Base-by-base conservation (phyloP, 2,797 vertebrate genomes). In the Mormyrops attenuatus region DNA sequence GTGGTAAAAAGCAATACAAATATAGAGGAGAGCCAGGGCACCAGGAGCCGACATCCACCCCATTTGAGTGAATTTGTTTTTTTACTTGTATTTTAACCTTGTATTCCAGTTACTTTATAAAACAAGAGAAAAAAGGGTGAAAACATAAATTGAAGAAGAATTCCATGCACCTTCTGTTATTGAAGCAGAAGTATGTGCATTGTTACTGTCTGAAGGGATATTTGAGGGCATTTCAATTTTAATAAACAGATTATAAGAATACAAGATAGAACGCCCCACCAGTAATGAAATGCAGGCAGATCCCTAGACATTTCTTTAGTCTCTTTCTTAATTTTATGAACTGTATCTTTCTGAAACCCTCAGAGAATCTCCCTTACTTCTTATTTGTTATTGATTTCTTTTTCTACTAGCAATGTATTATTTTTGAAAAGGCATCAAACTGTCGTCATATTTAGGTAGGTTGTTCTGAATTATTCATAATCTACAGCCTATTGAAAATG, bases 301-400 rank as follows among this genome's bases (percentile, higher is more conserved):
- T 98, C 97, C 96, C 97, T 90, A 91, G 97, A 94, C 94, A 93
- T 94, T 96, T 96, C 17, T 94, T 93, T 94, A 94, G 94, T 96
- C 94, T 92, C 94, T 95, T 96, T 97, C 97, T 97, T 96, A 98
- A 99, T 98, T 98, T 97, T 96, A 96, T 97, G 97, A 97, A 97
- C 95, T 96, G 96, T 96, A 97, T 97, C 96, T 96, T 93, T 93
- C 95, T 92, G 93, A 93, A 90, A 95, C 96, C 97, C 96, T 92
- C 94, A 95, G 95, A 96, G 94, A 95, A 94, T 92, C 95, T 96
- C 96, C 96, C 96, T 97, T 96, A 96, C 95, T 96, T 96, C 97
- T 98, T 98, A 97, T 98, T 98, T 98, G 97, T 98, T 97, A 98
- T 98, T 95, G 98, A 99, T 98, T 96, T 95, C 93, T 94, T 91